Evolutionary conservation across 2,797 vertebrate genomes (phyloP).

Genomic region (Macropodus opercularis): DNA sequence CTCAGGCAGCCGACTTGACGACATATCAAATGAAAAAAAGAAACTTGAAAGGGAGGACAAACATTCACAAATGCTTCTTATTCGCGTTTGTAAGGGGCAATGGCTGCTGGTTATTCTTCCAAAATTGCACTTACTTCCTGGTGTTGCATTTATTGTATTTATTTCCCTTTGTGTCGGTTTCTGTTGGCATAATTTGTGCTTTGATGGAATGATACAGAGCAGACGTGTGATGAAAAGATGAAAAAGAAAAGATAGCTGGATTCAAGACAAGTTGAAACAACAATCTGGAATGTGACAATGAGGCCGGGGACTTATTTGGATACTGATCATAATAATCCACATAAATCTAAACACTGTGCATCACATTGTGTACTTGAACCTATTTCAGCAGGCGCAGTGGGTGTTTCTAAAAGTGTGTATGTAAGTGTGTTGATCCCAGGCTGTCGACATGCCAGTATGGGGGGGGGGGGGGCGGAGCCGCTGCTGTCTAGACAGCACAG

Average conservation of each 20-base stretch:
- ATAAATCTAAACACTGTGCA: slow-evolving; percentile 2
- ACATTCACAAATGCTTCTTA: slow-evolving; percentile 28
- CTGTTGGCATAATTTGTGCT: slow-evolving; percentile 21
- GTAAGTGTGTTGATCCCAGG: slow-evolving; percentile 39
- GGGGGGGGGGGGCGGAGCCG: slow-evolving; percentile 42
- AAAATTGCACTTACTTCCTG: slow-evolving; percentile 20
- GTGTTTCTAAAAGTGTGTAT: not conserved
- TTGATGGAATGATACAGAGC: slow-evolving; percentile 7
- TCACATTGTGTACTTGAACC: not conserved
- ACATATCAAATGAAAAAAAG: slow-evolving; percentile 9
- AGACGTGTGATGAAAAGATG: slow-evolving; percentile 4
- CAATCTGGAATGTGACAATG: slow-evolving; percentile 7
- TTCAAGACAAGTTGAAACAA: slow-evolving; percentile 7
- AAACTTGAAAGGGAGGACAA: slow-evolving; percentile 19
- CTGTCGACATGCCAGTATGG: slow-evolving; percentile 36
- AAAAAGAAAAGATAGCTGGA: slow-evolving; percentile 28
- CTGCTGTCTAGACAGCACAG: slow-evolving; percentile 64
- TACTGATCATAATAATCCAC: slow-evolving; percentile 5
- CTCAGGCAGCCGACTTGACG: slow-evolving; percentile 35
- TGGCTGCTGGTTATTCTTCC: slow-evolving; percentile 24
- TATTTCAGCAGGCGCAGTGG: not conserved
- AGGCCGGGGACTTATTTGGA: not conserved
- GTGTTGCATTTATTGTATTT: slow-evolving; percentile 16
- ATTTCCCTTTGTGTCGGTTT: slow-evolving; percentile 7
- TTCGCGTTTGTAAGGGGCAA: slow-evolving; percentile 26